These are phyloP conservation scores for Chelonoidis abingdonii DNA, from an alignment of 2,113 vertebrate species.

Conservation along the genomic window DNA sequence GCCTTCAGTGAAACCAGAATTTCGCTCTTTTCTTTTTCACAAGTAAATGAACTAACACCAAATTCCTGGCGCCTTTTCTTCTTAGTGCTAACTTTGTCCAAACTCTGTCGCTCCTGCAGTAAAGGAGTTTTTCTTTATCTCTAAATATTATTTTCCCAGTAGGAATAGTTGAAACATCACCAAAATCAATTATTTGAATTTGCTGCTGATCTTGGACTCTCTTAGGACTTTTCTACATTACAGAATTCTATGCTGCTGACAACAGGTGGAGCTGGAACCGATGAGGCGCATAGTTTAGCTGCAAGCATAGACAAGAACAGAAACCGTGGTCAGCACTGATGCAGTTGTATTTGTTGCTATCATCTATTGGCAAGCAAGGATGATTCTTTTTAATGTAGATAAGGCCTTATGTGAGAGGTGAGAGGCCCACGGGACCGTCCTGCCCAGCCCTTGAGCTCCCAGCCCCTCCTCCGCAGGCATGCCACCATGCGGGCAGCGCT, in stretches of 20 bases:
- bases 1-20: background rate
- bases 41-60: background rate
- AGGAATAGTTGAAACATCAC: constrained; percentile 47
- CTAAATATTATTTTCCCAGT: constrained; percentile 45
- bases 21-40: background rate
- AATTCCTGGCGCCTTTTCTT: constrained; percentile 29
- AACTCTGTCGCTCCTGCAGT: background rate
- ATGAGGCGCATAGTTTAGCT: background rate
- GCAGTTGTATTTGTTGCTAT: background rate
- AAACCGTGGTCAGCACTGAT: background rate
- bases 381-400: background rate
- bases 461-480: no score
- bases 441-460: no score
- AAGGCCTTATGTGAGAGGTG: background rate
- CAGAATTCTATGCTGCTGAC: background rate
- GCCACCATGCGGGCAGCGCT: no score
- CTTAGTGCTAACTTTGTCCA: constrained; percentile 1
- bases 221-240: background rate
- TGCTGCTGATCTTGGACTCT: constrained; percentile 33
- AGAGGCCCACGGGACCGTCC: no score
- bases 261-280: background rate
- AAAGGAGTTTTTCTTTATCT: constrained; percentile 28
- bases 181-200: constrained; percentile 39
- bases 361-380: background rate
- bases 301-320: background rate